Evolutionary conservation across 2,888 invertebrate species (phyloP).

Genomic region (Ophion obscuratus): DNA sequence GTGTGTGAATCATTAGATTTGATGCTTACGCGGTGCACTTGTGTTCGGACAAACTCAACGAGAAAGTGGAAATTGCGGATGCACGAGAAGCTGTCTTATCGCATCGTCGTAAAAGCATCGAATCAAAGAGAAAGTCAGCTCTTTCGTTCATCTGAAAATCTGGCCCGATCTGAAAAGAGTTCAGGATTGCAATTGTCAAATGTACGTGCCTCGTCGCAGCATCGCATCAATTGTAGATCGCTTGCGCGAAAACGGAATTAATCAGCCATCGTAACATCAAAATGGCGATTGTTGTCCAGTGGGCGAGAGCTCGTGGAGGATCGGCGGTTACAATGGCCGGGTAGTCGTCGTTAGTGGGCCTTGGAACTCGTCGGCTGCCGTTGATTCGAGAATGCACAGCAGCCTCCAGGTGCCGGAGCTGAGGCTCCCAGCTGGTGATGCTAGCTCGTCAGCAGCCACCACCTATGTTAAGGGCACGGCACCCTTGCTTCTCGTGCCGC

Average conservation of each 20-base stretch:
- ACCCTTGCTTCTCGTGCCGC: conserved; percentile 84
- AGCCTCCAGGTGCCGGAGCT: conserved; percentile 89
- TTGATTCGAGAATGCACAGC: conserved; percentile 82
- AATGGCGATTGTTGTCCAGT: conserved; percentile 68
- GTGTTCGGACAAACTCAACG: conserved; percentile 3
- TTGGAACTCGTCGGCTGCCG: conserved; percentile 76
- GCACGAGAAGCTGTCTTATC: not conserved
- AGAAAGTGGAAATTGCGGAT: not conserved
- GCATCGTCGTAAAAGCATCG: not conserved
- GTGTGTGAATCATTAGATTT: conserved; percentile 8
- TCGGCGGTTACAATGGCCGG: conserved; percentile 66
- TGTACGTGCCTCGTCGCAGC: conserved; percentile 4
- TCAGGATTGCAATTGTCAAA: not conserved
- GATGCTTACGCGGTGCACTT: not conserved
- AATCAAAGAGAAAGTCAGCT: too few relatives aligned
- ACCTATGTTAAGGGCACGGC: conserved; percentile 72
- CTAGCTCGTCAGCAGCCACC: conserved; percentile 76
- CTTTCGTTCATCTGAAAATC: too few relatives aligned
- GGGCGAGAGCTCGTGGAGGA: conserved; percentile 67
- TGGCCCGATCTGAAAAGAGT: too few relatives aligned
- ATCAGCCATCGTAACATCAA: conserved; percentile 17
- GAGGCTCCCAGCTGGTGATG: conserved; percentile 86
- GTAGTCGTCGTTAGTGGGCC: conserved; percentile 66
- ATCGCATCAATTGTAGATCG: not conserved
- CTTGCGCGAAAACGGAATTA: not conserved